A percentile compares a stretch with the other conserved stretches of the same genome.
phyloP scores from a whole-genome alignment of 1,140 invertebrate genomes.

The Caenorhabditis brenneri region DNA sequence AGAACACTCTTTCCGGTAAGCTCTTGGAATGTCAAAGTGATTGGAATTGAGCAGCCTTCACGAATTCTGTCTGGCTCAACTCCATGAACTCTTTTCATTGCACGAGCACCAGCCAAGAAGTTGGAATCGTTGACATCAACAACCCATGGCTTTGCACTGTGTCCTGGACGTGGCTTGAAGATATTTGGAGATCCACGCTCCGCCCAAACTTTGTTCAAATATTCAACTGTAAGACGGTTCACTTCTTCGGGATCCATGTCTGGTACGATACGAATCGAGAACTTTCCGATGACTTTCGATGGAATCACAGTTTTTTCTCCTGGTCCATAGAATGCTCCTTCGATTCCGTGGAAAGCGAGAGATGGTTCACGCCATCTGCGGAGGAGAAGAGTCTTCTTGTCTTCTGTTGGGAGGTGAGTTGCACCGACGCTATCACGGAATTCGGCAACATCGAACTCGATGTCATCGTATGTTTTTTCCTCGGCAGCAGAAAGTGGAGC shows the following conservation, averaged over 20 bases:
- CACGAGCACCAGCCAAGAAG: constrained; percentile 83
- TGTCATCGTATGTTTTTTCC: constrained; percentile 80
- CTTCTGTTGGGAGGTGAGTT: constrained; percentile 77
- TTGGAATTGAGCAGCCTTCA: constrained; percentile 95
- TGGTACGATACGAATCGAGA: constrained; percentile 91
- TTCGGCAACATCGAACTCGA: constrained; percentile 83
- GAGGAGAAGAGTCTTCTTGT: constrained; percentile 76
- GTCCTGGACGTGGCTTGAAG: constrained; percentile 75
- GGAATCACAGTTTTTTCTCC: constrained; percentile 96
- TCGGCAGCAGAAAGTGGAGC: constrained; percentile 79
- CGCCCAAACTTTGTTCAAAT: constrained; percentile 78
- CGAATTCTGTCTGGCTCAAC: constrained; percentile 91
- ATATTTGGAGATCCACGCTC: constrained; percentile 74
- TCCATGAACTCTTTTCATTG: constrained; percentile 80
- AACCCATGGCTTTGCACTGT: constrained; percentile 86
- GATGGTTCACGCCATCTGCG: constrained; percentile 67
- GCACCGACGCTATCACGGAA: constrained; percentile 80
- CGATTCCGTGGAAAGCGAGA: constrained; percentile 75
- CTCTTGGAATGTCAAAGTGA: constrained; percentile 81
- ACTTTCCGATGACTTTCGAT: constrained; percentile 84
- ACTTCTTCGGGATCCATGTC: constrained; percentile 81
- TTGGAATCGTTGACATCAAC: constrained; percentile 87
- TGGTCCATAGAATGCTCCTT: constrained; percentile 87
- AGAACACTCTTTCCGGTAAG: constrained; percentile 90
- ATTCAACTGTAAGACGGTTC: constrained; percentile 79